Base-by-base conservation (phyloP, 2,113 vertebrate genomes). In the Eurystomus gularis region DNA sequence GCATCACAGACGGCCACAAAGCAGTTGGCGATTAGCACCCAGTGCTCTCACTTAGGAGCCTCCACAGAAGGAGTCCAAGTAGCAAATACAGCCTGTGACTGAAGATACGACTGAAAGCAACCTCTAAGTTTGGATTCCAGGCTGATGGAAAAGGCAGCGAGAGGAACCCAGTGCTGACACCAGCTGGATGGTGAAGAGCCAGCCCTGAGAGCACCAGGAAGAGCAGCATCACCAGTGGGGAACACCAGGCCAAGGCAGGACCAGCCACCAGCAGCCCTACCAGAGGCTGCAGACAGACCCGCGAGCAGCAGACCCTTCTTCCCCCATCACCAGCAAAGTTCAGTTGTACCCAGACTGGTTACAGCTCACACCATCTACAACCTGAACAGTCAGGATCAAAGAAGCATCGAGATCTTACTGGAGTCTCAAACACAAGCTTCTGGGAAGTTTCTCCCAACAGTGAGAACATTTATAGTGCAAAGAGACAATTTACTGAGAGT, bases 21-120 rank as follows among this genome's bases (percentile, higher is more conserved):
- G 5, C 2, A 8, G 26, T 6, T 51, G 84, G 73, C 1, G 2
- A 48, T 21, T 5, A 26, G 33, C 0, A 1, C 0, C 0, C 60
- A 33, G 60, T 3, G n/a, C 55, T 77, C n/a, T 46, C 42, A 42
- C 42, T 42, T 15, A 42, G 16, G 60, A 61, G 21, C 35, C 19
- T 25, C 14, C 21, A 33, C 58, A 10, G 24, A 42, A 76, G 75
- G 75, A 68, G 7, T 18, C 81, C 54, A 26, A 62, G 10, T 3
- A 39, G 37, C 37, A n/a, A 37, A 33, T 3, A 18, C 46, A 20
- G 21, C 0, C 57, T 17, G 44, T 15, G 46, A 33, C 18, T 10
- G 37, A 40, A n/a, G 4, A 33, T 3, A 8, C 0, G 8, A 21
- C 62, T 31, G 69, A 46, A 29, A 35, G 58, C 57, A 28, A 8